A percentile compares a stretch with the other conserved stretches of the same genome.
Conservation (phyloP, 2,888 invertebrate genomes). For the Linnaemya tessellans region DNA sequence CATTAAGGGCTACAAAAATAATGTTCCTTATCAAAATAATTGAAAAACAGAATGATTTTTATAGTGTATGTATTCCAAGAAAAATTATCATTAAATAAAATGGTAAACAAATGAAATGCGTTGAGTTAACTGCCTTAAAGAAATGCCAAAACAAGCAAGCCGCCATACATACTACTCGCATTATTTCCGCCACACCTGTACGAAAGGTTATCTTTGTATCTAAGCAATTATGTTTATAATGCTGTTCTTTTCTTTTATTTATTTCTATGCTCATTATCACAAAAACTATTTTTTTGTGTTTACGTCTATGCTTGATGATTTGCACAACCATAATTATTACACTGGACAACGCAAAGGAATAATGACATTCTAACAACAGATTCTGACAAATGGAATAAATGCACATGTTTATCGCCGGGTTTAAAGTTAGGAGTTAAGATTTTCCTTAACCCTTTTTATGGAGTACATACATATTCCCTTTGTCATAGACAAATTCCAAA, state of each 20-base stretch:
- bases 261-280: slow-evolving; percentile 36
- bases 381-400: too few relatives aligned
- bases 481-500: too few relatives aligned
- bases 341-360: too few relatives aligned
- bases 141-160: not conserved
- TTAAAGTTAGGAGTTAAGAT: too few relatives aligned
- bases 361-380: too few relatives aligned
- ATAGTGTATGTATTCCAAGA: not conserved
- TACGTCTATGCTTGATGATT: slow-evolving; percentile 19
- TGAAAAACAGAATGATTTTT: not conserved
- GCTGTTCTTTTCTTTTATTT: slow-evolving; percentile 16
- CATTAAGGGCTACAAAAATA: not conserved
- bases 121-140: not conserved
- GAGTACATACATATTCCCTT: too few relatives aligned
- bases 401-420: too few relatives aligned
- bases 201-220: slow-evolving; percentile 10
- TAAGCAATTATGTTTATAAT: slow-evolving; percentile 53
- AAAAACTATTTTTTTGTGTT: slow-evolving; percentile 18
- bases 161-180: slow-evolving; percentile 20
- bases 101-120: not conserved
- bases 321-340: not conserved
- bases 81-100: slow-evolving; percentile 1
- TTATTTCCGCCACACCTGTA: slow-evolving; percentile 63
- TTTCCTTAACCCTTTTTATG: too few relatives aligned
- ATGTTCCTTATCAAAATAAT: not conserved